These are phyloP conservation scores for Bombycilla garrulus DNA, from an alignment of 2,113 vertebrate species.

Conservation along the genomic window DNA sequence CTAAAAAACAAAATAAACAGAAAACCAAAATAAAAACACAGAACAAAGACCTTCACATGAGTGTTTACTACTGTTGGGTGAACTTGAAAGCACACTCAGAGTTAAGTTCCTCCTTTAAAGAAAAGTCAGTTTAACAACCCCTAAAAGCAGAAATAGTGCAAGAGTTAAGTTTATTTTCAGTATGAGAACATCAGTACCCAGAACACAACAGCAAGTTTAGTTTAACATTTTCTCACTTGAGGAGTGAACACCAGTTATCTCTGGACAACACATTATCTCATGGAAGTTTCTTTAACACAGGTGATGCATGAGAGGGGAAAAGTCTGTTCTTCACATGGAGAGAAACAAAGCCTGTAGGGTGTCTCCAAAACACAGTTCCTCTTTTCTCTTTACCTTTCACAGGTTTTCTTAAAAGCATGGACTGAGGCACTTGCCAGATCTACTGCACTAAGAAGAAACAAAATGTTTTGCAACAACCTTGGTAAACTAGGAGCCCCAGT, in stretches of 20 bases:
- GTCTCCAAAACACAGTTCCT: background rate
- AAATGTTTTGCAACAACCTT: background rate
- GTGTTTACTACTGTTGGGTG: background rate
- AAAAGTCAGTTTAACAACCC: background rate
- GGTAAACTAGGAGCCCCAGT: background rate
- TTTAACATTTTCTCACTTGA: background rate
- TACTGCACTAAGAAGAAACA: background rate
- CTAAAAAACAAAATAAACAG: background rate
- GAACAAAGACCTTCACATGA: background rate
- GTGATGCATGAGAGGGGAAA: fast-evolving
- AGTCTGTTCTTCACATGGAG: background rate
- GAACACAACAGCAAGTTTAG: background rate
- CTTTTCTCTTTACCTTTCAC: background rate
- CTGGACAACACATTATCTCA: background rate
- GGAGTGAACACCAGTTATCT: background rate
- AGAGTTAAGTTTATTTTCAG: background rate
- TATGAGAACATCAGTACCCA: background rate
- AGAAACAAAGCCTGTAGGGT: background rate
- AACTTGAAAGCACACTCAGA: background rate
- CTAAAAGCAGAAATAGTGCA: background rate
- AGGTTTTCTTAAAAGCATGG: background rate
- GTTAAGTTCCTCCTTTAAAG: background rate
- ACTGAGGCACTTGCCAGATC: background rate
- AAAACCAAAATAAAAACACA: background rate
- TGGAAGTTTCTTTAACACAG: background rate